These are phyloP conservation scores for Ailurus styani DNA, from an alignment of 2,113 vertebrate genomes.

Conservation along the genomic window DNA sequence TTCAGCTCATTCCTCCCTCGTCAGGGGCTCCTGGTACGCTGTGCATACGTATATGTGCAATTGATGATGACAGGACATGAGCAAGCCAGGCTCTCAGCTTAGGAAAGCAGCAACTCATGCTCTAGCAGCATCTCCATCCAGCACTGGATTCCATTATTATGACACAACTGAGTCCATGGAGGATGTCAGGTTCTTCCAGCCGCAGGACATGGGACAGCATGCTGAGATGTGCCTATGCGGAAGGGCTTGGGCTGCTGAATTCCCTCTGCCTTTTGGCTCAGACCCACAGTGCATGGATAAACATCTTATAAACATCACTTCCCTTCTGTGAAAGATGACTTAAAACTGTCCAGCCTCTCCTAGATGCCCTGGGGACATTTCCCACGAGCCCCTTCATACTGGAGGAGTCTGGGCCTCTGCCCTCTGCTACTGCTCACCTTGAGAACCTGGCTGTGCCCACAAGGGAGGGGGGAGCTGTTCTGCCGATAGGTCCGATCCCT, in stretches of 20 bases:
- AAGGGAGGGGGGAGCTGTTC: too few species aligned
- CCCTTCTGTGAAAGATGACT: not conserved
- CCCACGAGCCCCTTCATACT: not conserved
- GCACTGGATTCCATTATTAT: not conserved
- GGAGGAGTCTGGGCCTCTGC: not conserved
- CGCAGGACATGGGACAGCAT: not conserved
- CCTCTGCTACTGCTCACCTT: not conserved
- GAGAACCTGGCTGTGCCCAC: too few species aligned
- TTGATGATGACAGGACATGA: not conserved
- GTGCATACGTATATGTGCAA: not conserved
- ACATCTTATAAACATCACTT: not conserved
- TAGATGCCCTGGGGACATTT: not conserved
- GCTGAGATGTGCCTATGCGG: rapidly evolving
- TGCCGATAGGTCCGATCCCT: too few species aligned
- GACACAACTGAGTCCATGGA: not conserved
- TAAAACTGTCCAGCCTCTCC: not conserved
- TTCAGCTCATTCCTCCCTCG: not conserved
- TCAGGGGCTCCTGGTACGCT: not conserved
- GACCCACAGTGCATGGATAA: not conserved
- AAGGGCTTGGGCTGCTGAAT: rapidly evolving
- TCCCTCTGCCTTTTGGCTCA: not conserved
- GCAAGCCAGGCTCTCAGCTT: not conserved
- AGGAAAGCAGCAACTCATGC: not conserved
- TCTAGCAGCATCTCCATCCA: not conserved
- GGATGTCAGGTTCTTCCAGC: not conserved